Evolutionary conservation across 2,888 invertebrate genomes (phyloP), one percentile per base, ranked within the genome.

Genomic region (Gortyna flavago): DNA sequence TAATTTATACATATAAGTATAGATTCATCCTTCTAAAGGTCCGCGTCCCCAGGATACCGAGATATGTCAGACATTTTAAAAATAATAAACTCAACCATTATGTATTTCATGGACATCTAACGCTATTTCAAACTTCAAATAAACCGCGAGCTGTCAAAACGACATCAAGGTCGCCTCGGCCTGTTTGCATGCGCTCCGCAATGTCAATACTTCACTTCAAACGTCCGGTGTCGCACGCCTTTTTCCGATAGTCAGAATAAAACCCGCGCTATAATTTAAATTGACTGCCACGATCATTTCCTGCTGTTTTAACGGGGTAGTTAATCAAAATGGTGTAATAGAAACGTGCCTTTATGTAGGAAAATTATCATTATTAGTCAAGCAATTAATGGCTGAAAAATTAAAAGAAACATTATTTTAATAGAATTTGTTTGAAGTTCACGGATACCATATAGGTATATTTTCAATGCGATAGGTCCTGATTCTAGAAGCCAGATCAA

Each of bases 141-240:
- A 51, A 65, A 83, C n/a, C 9, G 18, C 29, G 35, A n/a, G 54
- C 21, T 7, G 21, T 77, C 51, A 29, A 57, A 61, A 82, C 3
- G 21, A 38, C 51, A 9, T 61, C 85, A 81, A 73, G 85, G 85
- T 59, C 65, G 11, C 11, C 1, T 25, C 29, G 5, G 59, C 25
- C 54, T 35, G 66, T 82, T 67, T 59, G 68, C 72, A 67, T 69
- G 67, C 62, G 67, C 71, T 32, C 18, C 48, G 25, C 32, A 72
- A 62, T 83, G 82, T 83, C 83, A 78, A 84, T 51, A 83, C 84
- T 86, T 78, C 72, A 78, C 51, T 57, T 54, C 2, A 13, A 77
- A 66, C 72, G 18, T 83, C 87, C 87, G 69, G 57, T n/a, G 35
- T 48, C 21, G 13, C 86, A 57, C 51, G 51, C 35, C 57, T 38